A percentile compares a stretch with the other conserved stretches of the same genome.
These are phyloP conservation scores for Heliconius eleuchia DNA, from an alignment of 1,140 invertebrate genomes.

Conservation along the genomic window DNA sequence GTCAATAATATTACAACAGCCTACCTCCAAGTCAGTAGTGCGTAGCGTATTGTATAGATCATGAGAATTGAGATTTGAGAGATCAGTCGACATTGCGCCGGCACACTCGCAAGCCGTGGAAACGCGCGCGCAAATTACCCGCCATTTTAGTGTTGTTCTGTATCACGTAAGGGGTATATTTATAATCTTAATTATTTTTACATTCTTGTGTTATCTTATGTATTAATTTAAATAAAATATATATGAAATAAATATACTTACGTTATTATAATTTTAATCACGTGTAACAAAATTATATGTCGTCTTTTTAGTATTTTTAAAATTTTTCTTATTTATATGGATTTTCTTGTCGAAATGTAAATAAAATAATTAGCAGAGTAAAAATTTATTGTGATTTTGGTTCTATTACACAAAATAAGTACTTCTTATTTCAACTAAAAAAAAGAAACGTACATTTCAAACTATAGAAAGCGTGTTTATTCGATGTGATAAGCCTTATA, in stretches of 20 bases:
- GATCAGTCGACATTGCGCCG: conserved; percentile 19
- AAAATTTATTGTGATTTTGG: no score
- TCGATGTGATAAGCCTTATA: background rate
- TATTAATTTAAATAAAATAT: no score
- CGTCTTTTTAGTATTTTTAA: no score
- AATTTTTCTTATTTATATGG: no score
- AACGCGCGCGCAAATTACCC: conserved; percentile 23
- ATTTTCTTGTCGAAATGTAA: no score
- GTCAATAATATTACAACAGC: conserved; percentile 7
- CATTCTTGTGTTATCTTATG: no score
- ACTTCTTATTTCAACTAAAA: background rate
- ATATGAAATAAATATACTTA: no score
- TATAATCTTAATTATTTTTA: background rate
- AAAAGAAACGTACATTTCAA: background rate
- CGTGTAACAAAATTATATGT: no score
- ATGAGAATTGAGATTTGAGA: background rate
- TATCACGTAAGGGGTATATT: background rate
- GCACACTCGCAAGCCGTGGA: conserved; percentile 6
- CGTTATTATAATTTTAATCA: no score
- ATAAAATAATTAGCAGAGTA: no score
- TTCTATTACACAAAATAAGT: no score
- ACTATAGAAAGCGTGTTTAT: background rate
- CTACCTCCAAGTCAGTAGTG: conserved; percentile 6
- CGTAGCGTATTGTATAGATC: background rate
- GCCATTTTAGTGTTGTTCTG: background rate